Evolutionary conservation across 30 jellyfish, hydroid and myxozoan species (phyloP), one percentile per base, ranked within the genome.

Genomic region (Turritopsis dohrnii): DNA sequence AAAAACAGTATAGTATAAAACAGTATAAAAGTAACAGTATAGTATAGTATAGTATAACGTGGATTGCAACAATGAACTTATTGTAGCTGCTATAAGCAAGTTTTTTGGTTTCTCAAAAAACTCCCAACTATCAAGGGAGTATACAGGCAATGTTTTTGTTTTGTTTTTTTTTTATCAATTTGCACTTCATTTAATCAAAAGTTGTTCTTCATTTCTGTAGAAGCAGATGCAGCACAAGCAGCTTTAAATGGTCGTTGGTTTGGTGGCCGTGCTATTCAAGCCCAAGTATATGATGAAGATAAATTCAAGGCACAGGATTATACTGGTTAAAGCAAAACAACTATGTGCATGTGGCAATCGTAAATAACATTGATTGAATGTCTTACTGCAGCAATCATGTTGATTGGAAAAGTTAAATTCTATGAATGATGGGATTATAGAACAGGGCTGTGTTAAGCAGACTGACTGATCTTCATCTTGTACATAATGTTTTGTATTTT

Each of bases 221-320:
- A 89, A 69, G 99, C 99, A 16, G 97, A 95, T 72, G 54, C 81
- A 65, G 99, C 99, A 27, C 97, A 89, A 86, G 79, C 96, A 8
- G 99, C 97, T 17, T 86, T 95, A 72, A 87, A 95, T 69, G 97
- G 96, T 1, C 94, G 99, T 27, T 95, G 97, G 97, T 95, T 95
- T 88, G 99, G 97, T 18, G 99, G 99, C 29, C 88, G 86, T 22
- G 79, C 94, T 65, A 90, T 95, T 71, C 93, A 53, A 72, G 97
- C 94, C 27, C 96, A 95, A 22, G 80, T 90, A 22, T 95, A 95
- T 84, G 99, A 95, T 73, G 96, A 89, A 20, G 96, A 77, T n/a
- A 95, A 90, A 79, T 95, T 83, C 87, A 77, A 84, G 18, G 85
- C 96, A 5, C 97, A 91, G 22, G 99, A 95, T 76, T 85, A 86